Evolutionary conservation across 2,113 vertebrate genomes (phyloP).

Genomic region (Anguilla japonica): DNA sequence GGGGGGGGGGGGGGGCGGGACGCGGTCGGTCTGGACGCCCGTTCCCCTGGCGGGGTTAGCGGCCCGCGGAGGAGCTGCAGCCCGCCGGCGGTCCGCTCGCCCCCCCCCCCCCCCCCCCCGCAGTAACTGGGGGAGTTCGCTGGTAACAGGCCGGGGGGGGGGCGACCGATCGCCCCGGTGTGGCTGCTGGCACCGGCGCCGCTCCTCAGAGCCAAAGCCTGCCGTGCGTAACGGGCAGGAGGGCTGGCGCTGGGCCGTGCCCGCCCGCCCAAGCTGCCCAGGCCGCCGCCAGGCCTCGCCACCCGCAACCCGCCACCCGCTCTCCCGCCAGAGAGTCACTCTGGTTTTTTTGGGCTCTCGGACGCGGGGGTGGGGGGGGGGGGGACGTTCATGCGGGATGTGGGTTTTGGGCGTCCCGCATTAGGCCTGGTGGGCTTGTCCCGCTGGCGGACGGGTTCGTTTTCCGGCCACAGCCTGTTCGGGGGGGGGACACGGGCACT

Average conservation of each 20-base stretch:
- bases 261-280: neutral
- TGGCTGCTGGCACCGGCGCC: too few species aligned
- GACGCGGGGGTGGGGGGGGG: neutral
- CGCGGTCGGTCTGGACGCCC: too few species aligned
- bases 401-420: slow-evolving; percentile 19
- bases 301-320: neutral
- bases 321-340: neutral
- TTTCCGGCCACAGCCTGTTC: neutral
- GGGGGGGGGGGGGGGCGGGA: too few species aligned
- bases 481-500: neutral
- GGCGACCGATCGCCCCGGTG: too few species aligned
- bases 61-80: too few species aligned
- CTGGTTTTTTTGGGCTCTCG: neutral
- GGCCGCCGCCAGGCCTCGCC: neutral
- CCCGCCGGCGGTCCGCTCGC: too few species aligned
- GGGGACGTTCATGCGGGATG: neutral
- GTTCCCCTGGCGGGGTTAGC: too few species aligned
- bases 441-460: neutral
- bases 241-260: neutral
- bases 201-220: neutral
- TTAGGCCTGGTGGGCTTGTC: neutral
- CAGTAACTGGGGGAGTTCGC: neutral
- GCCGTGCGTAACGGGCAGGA: neutral
- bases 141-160: too few species aligned
- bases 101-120: too few species aligned